Evolutionary conservation across 2,888 invertebrate genomes (phyloP).

Genomic region (Portevinia maculata): DNA sequence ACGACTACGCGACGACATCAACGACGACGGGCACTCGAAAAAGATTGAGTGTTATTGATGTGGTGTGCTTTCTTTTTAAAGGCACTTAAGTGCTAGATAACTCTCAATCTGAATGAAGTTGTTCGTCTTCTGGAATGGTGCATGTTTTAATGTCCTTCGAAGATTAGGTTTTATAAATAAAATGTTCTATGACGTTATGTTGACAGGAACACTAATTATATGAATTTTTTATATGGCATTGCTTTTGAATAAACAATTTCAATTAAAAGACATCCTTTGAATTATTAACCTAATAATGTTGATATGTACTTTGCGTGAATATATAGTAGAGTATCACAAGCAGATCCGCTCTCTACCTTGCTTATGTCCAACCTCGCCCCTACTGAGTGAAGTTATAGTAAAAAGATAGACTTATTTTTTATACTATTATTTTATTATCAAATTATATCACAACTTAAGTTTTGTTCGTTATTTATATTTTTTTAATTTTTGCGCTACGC

Average conservation of each 20-base stretch:
- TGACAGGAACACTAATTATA: not conserved
- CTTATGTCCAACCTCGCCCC: too few species aligned
- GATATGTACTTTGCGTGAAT: too few species aligned
- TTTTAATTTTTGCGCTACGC: too few species aligned
- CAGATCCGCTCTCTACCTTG: too few species aligned
- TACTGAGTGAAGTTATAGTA: too few species aligned
- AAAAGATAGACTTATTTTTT: too few species aligned
- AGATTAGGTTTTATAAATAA: not conserved
- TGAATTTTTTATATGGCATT: not conserved
- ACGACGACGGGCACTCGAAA: constrained; percentile 9
- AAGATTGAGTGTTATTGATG: constrained; percentile 41
- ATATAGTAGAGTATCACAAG: too few species aligned
- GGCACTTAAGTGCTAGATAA: constrained; percentile 24
- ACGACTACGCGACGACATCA: not conserved
- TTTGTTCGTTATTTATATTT: too few species aligned
- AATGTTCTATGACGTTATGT: not conserved
- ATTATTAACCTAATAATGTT: not conserved
- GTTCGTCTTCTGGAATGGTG: constrained; percentile 14
- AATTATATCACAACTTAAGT: too few species aligned
- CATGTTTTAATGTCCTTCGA: not conserved
- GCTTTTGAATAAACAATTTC: not conserved
- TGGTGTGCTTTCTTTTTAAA: constrained; percentile 22
- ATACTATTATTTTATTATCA: too few species aligned
- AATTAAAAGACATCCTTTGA: not conserved
- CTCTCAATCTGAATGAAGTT: not conserved